Evolutionary conservation across 2,888 invertebrate genomes (phyloP), one percentile per base, ranked within the genome.

Genomic region (Syritta pipiens): DNA sequence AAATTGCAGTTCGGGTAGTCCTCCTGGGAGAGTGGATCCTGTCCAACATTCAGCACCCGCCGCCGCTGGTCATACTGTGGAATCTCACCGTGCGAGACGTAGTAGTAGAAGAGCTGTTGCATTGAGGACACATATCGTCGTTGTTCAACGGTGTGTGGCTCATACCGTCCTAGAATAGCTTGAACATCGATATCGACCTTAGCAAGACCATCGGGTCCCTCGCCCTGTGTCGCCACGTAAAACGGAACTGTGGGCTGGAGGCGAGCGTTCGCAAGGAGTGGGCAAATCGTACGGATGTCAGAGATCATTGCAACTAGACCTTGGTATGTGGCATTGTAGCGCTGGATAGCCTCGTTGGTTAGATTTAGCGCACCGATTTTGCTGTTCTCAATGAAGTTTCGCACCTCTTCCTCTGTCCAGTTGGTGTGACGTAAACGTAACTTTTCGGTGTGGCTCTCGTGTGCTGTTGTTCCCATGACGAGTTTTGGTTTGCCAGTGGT

Each of bases 31-130:
- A 93, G 88, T 9, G 92, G 90, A 86, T 95, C 95, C 86, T 95
- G 94, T 0, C 91, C 94, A 1, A 95, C 92, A 19, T 93, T 90
- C 32, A 95, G 89, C 10, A 95, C 90, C 77, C 90, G 90, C 12
- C 87, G 85, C 6, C 90, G 90, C 26, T 90, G 88, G 63, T 92
- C 92, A 4, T 91, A 91, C n/a, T 92, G 91, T 7, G 91, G 89
- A 63, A 94, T 89, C 81, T 91, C 91, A n/a, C 94, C 95, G 82
- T 94, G 92, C 91, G 93, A 92, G 1, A 95, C 94, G 84, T 92
- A 96, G 84, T 94, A 92, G 87, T 95, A 95, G 88, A 96, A 96
- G 24, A 95, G 88, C 81, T 93, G 93, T 85, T 95, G 95, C 91
- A 96, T 94, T 7, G 95, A 93, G 0, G 93, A 91, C 82, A 94